Conservation (phyloP, 2,113 vertebrate genomes). For the Lamprologus sp. region DNA sequence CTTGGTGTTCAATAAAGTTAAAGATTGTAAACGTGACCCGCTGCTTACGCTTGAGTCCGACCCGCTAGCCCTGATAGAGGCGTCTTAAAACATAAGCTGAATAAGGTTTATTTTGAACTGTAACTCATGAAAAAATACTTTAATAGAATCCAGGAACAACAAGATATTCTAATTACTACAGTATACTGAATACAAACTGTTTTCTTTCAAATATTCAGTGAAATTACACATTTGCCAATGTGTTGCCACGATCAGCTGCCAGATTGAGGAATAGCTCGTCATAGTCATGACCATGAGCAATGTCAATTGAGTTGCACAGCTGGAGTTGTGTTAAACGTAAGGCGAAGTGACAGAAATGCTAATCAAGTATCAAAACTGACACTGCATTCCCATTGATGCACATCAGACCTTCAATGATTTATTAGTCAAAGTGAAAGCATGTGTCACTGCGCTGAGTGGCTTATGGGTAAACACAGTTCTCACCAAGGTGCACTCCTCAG, state of each 20-base stretch:
- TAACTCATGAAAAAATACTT: background rate
- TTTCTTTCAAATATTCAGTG: conserved; percentile 10
- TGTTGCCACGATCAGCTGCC: conserved; percentile 44
- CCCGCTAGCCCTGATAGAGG: background rate
- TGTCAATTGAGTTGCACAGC: conserved; percentile 61
- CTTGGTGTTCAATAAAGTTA: background rate
- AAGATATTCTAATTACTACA: background rate
- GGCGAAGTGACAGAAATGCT: conserved; percentile 61
- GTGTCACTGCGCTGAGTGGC: conserved; percentile 39
- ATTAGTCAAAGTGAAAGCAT: conserved; percentile 55
- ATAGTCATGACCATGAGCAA: conserved; percentile 58
- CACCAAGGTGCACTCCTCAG: conserved; percentile 53
- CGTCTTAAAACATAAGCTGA: background rate
- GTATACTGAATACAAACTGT: background rate
- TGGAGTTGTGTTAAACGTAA: conserved; percentile 73
- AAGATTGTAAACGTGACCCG: background rate
- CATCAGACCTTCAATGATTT: conserved; percentile 60
- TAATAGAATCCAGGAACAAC: background rate
- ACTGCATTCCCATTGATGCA: conserved; percentile 28
- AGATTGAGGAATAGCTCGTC: conserved; percentile 60
- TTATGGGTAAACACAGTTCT: conserved; percentile 55
- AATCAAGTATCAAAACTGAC: conserved; percentile 64
- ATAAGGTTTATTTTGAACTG: background rate
- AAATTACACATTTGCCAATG: conserved; percentile 35
- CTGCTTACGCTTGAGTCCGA: background rate